Evolutionary conservation across 2,113 vertebrate species (phyloP).

Genomic region (Petroica traversi): DNA sequence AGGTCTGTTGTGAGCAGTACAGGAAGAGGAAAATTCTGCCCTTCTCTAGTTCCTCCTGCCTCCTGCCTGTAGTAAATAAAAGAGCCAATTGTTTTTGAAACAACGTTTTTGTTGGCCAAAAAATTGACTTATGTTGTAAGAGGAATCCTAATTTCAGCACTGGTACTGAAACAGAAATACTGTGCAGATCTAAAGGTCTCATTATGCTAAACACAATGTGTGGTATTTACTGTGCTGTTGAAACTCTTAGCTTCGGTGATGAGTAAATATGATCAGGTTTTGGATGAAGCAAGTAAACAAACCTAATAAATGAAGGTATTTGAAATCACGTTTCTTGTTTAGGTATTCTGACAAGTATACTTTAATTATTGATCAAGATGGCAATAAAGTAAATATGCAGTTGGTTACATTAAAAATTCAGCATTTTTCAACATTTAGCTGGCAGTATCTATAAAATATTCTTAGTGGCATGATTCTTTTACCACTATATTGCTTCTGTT

Average conservation of each 20-base stretch:
- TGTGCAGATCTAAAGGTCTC: not conserved
- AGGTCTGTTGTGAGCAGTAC: not conserved
- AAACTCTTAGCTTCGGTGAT: constrained; percentile 24
- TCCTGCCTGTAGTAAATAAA: not conserved
- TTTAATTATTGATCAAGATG: constrained; percentile 18
- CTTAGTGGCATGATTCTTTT: not conserved
- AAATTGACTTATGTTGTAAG: not conserved
- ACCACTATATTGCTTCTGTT: not conserved
- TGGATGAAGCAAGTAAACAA: constrained; percentile 28
- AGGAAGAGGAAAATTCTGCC: not conserved
- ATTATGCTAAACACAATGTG: constrained; percentile 1
- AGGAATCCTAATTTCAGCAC: not conserved
- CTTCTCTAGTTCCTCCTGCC: not conserved
- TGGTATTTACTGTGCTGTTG: constrained; percentile 1
- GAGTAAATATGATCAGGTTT: constrained; percentile 20
- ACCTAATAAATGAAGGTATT: not conserved
- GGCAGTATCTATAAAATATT: not conserved
- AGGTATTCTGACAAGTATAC: not conserved
- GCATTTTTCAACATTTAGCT: not conserved
- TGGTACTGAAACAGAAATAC: not conserved
- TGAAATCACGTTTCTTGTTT: not conserved
- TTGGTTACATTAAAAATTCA: constrained; percentile 20
- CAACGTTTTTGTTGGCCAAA: not conserved
- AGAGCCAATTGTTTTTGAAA: not conserved
- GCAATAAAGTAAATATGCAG: not conserved